A percentile compares a stretch with the other conserved stretches of the same genome.
Evolutionary conservation across 2,888 invertebrate species (phyloP).

Genomic region (Oscheius sp.): DNA sequence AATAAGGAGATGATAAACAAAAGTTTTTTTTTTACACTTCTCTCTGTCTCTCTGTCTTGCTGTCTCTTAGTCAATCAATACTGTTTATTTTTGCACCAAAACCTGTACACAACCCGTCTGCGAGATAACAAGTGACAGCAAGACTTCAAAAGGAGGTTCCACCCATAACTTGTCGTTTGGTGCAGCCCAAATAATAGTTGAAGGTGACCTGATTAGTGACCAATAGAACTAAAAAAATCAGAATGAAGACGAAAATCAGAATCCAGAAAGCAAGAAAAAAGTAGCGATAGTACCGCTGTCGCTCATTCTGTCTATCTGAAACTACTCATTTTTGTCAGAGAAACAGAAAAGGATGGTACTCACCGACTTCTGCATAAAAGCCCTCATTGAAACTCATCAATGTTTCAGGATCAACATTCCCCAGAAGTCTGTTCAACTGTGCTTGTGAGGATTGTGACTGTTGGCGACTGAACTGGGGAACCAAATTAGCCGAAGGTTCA

Average conservation of each 20-base stretch:
- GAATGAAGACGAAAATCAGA: not conserved
- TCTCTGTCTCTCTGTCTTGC: not conserved
- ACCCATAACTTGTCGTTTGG: not conserved
- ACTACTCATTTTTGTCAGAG: not conserved
- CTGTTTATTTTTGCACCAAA: not conserved
- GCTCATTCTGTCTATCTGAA: not conserved
- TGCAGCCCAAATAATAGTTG: not conserved
- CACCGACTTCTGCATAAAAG: not conserved
- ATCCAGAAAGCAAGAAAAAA: not conserved
- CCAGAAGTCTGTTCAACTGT: not conserved
- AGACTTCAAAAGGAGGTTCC: not conserved
- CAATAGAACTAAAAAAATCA: not conserved
- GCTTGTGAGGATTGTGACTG: not conserved
- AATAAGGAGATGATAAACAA: not conserved
- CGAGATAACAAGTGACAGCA: not conserved
- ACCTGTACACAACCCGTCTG: not conserved
- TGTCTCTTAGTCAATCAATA: not conserved
- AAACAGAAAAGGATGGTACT: not conserved
- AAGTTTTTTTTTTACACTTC: too few relatives aligned
- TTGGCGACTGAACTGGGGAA: not conserved
- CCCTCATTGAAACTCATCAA: not conserved
- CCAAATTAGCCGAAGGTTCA: not conserved
- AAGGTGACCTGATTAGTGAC: not conserved
- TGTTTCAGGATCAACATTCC: not conserved
- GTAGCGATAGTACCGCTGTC: slow-evolving; percentile 1